Base-by-base conservation (phyloP, 2,113 vertebrate species). In the Corythornis cristatus region DNA sequence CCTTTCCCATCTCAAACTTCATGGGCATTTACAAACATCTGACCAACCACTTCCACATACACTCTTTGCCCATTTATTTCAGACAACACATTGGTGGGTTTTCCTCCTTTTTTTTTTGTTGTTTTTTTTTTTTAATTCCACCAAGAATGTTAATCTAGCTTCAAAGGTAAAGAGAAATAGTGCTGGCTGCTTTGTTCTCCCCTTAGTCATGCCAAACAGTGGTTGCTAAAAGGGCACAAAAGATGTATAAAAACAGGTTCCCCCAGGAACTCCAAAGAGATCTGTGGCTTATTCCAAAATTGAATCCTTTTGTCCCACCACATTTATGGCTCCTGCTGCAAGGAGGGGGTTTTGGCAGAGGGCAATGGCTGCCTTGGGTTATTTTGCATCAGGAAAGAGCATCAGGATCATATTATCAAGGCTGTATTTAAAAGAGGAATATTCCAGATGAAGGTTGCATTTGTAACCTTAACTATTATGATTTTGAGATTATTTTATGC, bases 141-240 rank as follows among this genome's bases (percentile, higher is more conserved):
- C 15, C 66, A 95, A 76, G 90, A 93, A 94, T 73, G 66, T 95
- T 92, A 90, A 96, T 92, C 90, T 93, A 82, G 25, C 81, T 89
- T 96, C 88, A 96, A 93, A 96, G 73, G 50, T 87, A 61, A 82
- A 75, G 23, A 86, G 70, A 81, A 90, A 64, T 13, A 84, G 70
- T 9, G 33, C n/a, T 43, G 22, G 66, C 8, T 75, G 65, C 81
- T 91, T 95, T 92, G 81, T 87, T 84, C 48, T 78, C 18, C 26
- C n/a, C 35, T 18, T 57, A 73, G 57, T 50, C 51, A 74, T 26
- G 23, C 35, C 33, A 9, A 95, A 91, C 20, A 68, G 74, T 15
- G 65, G 45, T 15, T 50, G 35, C 19, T 61, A 65, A 76, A 94
- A 89, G 48, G 53, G 53, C 6, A 92, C 48, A 86, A 83, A 80